phyloP scores from a whole-genome alignment of 2,888 invertebrate species.

The Pristionchus exspectatus region DNA sequence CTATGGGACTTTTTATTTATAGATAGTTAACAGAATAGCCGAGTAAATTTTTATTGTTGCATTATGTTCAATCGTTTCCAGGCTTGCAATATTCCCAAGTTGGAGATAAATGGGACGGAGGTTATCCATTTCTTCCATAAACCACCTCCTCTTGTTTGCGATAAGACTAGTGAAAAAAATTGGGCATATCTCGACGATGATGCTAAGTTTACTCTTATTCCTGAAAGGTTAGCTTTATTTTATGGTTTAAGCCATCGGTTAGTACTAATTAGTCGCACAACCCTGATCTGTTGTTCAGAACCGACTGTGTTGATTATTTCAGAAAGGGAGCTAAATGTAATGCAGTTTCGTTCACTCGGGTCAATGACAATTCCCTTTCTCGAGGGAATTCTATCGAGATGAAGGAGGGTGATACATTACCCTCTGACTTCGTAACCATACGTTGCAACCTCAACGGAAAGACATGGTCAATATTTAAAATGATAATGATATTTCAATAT shows the following conservation, averaged over 20 bases:
- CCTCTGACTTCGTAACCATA: constrained; percentile 60
- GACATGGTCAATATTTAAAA: constrained; percentile 55
- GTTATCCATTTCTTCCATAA: constrained; percentile 70
- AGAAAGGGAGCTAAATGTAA: constrained; percentile 61
- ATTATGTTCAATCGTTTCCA: constrained; percentile 50
- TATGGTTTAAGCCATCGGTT: background rate
- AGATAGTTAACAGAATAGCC: too few relatives aligned
- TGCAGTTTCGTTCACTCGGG: constrained; percentile 59
- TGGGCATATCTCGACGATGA: constrained; percentile 73
- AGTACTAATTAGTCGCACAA: background rate
- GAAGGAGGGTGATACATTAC: constrained; percentile 24
- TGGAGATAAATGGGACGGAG: constrained; percentile 73
- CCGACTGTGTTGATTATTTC: background rate
- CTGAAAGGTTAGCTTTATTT: constrained; percentile 57
- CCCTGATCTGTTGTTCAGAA: too few relatives aligned
- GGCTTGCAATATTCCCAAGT: constrained; percentile 74
- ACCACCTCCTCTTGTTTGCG: constrained; percentile 67
- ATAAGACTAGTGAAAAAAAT: constrained; percentile 59
- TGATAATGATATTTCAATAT: background rate
- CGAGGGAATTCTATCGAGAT: constrained; percentile 57
- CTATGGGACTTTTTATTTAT: too few relatives aligned
- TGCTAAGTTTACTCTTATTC: constrained; percentile 64
- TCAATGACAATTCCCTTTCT: constrained; percentile 61
- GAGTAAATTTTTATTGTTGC: background rate
- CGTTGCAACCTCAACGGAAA: constrained; percentile 59